Percentiles rank a stretch among this genome's conserved stretches.
phyloP scores from a whole-genome alignment of 1,140 invertebrate genomes.

The Drosophila lowei region DNA sequence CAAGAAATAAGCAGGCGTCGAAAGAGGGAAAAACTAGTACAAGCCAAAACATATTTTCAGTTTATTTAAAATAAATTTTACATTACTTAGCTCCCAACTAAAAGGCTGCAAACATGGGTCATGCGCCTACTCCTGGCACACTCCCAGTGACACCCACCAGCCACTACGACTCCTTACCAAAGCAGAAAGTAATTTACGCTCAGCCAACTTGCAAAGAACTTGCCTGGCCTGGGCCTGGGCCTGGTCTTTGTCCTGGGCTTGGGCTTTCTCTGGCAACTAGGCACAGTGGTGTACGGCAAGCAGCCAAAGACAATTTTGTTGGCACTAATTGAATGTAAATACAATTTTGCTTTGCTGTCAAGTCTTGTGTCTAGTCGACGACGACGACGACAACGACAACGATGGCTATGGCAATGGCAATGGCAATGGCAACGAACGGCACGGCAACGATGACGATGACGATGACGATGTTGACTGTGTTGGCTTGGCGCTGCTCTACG shows the following conservation, averaged over 20 bases:
- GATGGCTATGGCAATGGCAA: conserved; percentile 21
- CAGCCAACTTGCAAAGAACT: conserved; percentile 42
- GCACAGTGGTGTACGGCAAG: conserved; percentile 58
- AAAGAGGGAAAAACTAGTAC: conserved; percentile 22
- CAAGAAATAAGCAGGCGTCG: conserved; percentile 63
- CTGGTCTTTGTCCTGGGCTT: conserved; percentile 9
- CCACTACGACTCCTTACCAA: conserved; percentile 13
- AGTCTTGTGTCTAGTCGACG: conserved; percentile 78
- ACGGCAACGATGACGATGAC: conserved; percentile 30
- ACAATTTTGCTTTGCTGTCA: conserved; percentile 82
- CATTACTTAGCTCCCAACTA: conserved; percentile 71
- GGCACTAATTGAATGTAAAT: conserved; percentile 82
- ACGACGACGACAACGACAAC: not conserved
- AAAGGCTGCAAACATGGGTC: conserved; percentile 49
- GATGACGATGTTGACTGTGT: conserved; percentile 34
- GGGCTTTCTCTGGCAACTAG: conserved; percentile 38
- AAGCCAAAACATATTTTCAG: conserved; percentile 73
- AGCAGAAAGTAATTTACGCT: conserved; percentile 71
- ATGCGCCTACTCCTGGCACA: conserved; percentile 19
- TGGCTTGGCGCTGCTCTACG: conserved; percentile 18
- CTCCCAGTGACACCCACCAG: not conserved
- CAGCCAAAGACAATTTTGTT: conserved; percentile 82
- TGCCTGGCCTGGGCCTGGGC: not conserved
- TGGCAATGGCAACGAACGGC: conserved; percentile 3
- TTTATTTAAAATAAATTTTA: conserved; percentile 82